Evolutionary conservation across 2,888 invertebrate species (phyloP).

Genomic region (Oscheius myriophilus): DNA sequence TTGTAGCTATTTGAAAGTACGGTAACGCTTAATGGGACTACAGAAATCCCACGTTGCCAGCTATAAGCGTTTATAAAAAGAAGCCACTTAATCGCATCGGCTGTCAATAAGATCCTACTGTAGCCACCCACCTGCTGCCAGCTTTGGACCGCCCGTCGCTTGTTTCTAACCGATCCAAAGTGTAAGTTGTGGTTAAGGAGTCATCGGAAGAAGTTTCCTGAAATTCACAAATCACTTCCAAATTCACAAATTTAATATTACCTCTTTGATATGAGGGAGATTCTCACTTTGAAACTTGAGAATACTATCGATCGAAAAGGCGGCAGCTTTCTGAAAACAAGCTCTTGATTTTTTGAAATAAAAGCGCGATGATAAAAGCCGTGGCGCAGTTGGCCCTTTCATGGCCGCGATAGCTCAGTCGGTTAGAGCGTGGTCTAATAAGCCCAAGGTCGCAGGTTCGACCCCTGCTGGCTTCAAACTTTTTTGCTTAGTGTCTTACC

Average conservation of each 20-base stretch:
- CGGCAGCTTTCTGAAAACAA: slow-evolving; percentile 11
- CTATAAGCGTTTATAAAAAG: neutral
- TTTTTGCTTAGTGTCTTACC: neutral
- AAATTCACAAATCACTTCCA: too few relatives aligned
- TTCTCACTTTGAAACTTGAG: slow-evolving; percentile 7
- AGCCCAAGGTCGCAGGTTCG: slow-evolving; percentile 70
- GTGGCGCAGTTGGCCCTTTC: neutral
- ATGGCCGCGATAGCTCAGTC: neutral
- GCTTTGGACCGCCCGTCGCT: slow-evolving; percentile 34
- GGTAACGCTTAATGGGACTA: too few relatives aligned
- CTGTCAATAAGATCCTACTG: neutral
- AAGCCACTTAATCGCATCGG: too few relatives aligned
- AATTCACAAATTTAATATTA: neutral
- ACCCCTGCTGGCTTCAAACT: slow-evolving; percentile 60
- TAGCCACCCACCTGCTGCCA: slow-evolving; percentile 3
- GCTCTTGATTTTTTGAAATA: neutral
- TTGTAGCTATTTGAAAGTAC: too few relatives aligned
- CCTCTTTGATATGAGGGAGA: neutral
- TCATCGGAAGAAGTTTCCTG: slow-evolving; percentile 13
- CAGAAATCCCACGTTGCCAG: neutral
- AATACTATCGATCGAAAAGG: slow-evolving; percentile 15
- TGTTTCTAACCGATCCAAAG: slow-evolving; percentile 37
- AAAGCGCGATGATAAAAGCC: too few relatives aligned
- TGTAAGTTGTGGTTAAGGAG: slow-evolving; percentile 34
- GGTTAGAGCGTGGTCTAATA: slow-evolving; percentile 59